Conservation (phyloP, 2,888 invertebrate species). For the Nomada lathburiana region DNA sequence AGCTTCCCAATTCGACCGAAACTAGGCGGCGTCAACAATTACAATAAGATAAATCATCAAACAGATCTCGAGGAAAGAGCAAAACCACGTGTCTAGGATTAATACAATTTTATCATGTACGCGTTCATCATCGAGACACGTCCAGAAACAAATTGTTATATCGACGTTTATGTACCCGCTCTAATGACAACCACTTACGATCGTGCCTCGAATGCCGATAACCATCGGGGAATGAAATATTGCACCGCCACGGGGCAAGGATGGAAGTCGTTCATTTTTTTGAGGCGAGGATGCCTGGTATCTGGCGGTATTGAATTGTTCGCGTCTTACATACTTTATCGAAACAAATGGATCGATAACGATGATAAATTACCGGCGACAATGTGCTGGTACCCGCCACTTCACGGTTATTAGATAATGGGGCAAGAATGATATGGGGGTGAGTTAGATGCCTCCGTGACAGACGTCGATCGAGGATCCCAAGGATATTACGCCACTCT, state of each 20-base stretch:
- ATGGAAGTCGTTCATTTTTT: constrained; percentile 49
- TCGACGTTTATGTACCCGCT: constrained; percentile 52
- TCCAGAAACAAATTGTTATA: constrained; percentile 55
- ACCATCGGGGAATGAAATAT: constrained; percentile 58
- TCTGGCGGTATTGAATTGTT: constrained; percentile 46
- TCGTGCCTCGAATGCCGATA: constrained; percentile 60
- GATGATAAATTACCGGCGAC: constrained; percentile 27
- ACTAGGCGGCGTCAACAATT: not conserved
- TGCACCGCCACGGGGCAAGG: constrained; percentile 41
- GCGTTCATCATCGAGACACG: not conserved
- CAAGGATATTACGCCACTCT: not conserved
- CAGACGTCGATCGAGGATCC: not conserved
- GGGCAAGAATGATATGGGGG: constrained; percentile 22
- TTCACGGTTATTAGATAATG: constrained; percentile 10
- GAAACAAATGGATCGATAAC: constrained; percentile 55
- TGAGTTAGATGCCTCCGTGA: not conserved
- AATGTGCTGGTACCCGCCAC: not conserved
- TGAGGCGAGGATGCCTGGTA: constrained; percentile 9
- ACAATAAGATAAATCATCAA: constrained; percentile 33
- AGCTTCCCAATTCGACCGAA: constrained; percentile 2
- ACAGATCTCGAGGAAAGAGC: no score
- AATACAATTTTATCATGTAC: not conserved
- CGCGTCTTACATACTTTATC: constrained; percentile 44
- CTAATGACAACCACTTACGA: constrained; percentile 62
- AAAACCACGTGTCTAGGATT: no score